Conservation (phyloP, 2,888 invertebrate genomes). For the Lasioglossum villosulum region DNA sequence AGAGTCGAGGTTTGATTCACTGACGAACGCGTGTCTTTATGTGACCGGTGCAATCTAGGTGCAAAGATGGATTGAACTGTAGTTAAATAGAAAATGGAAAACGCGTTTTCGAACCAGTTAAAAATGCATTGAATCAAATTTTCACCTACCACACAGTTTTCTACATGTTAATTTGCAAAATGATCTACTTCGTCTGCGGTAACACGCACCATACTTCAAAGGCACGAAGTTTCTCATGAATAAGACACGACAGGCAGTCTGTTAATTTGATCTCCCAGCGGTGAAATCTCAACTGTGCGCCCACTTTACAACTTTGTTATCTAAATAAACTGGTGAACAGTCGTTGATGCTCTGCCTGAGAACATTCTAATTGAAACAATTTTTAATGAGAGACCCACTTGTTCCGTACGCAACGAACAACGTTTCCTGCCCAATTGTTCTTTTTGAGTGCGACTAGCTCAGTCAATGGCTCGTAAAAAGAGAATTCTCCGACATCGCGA, state of each 20-base stretch:
- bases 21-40: neutral
- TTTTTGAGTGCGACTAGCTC: neutral
- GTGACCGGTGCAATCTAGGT: neutral
- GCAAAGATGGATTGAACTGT: neutral
- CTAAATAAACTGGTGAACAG: neutral
- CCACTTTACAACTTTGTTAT: neutral
- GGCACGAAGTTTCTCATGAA: neutral
- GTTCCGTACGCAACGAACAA: neutral
- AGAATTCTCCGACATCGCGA: neutral
- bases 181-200: neutral
- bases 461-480: neutral
- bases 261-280: neutral
- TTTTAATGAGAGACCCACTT: neutral
- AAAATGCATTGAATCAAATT: neutral
- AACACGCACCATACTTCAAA: neutral
- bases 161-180: neutral
- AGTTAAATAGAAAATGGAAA: neutral
- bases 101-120: neutral
- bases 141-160: neutral
- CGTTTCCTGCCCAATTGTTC: slow-evolving; percentile 4
- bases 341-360: neutral
- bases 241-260: neutral
- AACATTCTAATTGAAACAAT: neutral
- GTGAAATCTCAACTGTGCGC: neutral
- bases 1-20: neutral